Conservation (phyloP, 2,797 vertebrate species). For the Microctenopoma lineatum region DNA sequence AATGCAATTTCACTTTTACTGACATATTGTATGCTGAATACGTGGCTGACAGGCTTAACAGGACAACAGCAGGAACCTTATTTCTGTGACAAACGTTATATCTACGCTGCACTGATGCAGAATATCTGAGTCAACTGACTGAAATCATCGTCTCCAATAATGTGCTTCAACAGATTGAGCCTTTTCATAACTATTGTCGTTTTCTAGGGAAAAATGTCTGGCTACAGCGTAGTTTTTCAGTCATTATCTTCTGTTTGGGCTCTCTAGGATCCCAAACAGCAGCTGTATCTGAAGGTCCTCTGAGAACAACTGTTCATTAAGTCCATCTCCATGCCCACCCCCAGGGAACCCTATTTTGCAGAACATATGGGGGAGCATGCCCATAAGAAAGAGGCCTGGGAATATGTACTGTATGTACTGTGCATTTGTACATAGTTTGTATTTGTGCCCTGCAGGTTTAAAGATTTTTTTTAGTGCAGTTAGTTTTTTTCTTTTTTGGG, state of each 20-base stretch:
- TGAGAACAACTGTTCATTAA: constrained; percentile 28
- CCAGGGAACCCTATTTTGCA: constrained; percentile 16
- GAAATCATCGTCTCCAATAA: constrained; percentile 42
- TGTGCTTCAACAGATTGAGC: constrained; percentile 45
- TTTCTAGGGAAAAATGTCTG: constrained; percentile 29
- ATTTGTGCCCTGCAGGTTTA: constrained; percentile 39
- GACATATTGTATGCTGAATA: constrained; percentile 21
- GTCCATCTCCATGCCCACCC: constrained; percentile 13
- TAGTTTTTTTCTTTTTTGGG: constrained; percentile 7
- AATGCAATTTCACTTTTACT: constrained; percentile 6
- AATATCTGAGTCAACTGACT: constrained; percentile 39
- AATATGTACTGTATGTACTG: constrained; percentile 53
- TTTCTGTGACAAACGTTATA: constrained; percentile 31
- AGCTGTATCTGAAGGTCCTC: constrained; percentile 32
- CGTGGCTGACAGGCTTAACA: constrained; percentile 34
- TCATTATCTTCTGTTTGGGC: constrained; percentile 27
- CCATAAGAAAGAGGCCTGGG: constrained; percentile 13
- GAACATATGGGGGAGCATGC: constrained; percentile 9
- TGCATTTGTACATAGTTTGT: constrained; percentile 67
- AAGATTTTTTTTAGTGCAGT: constrained; percentile 37
- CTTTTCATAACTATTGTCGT: constrained; percentile 35
- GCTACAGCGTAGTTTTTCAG: constrained; percentile 19
- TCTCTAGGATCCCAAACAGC: constrained; percentile 22
- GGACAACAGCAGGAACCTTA: constrained; percentile 27
- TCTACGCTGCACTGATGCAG: constrained; percentile 42